These are phyloP conservation scores for Crioceris asparagi DNA, from an alignment of 2,888 invertebrate species.

Conservation along the genomic window DNA sequence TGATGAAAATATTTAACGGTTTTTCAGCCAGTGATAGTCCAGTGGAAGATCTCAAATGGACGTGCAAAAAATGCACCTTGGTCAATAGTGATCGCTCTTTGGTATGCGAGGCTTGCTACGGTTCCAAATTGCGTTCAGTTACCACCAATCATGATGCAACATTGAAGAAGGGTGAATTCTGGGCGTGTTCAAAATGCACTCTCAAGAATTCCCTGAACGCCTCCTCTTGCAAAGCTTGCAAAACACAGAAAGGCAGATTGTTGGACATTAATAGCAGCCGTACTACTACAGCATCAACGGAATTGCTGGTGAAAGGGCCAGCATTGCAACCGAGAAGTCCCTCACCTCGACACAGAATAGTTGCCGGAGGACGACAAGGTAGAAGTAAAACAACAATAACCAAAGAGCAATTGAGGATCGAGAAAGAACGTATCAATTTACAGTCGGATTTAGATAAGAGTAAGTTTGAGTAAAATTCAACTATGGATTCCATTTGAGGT, in stretches of 20 bases:
- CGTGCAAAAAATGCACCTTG: slow-evolving; percentile 79
- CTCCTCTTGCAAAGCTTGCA: slow-evolving; percentile 64
- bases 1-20: too few relatives aligned
- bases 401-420: neutral
- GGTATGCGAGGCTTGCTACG: slow-evolving; percentile 79
- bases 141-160: slow-evolving; percentile 55
- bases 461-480: too few relatives aligned
- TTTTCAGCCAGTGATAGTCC: slow-evolving; percentile 16
- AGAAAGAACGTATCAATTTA: slow-evolving; percentile 4
- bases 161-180: slow-evolving; percentile 59
- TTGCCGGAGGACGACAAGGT: too few relatives aligned
- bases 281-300: too few relatives aligned
- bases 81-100: slow-evolving; percentile 61
- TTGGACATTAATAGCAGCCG: slow-evolving; percentile 33
- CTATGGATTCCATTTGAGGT: too few relatives aligned
- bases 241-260: slow-evolving; percentile 44
- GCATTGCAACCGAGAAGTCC: slow-evolving; percentile 40
- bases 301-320: too few relatives aligned
- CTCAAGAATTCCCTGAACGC: slow-evolving; percentile 65
- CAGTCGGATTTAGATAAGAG: slow-evolving; percentile 6
- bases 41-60: slow-evolving; percentile 52
- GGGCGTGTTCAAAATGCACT: slow-evolving; percentile 74
- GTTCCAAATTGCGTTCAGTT: slow-evolving; percentile 64
- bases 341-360: slow-evolving; percentile 43
- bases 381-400: too few relatives aligned